Percentiles rank a stretch among this genome's conserved stretches.
Conservation (phyloP, 1,140 invertebrate genomes). For the Mesaphorura yosii region DNA sequence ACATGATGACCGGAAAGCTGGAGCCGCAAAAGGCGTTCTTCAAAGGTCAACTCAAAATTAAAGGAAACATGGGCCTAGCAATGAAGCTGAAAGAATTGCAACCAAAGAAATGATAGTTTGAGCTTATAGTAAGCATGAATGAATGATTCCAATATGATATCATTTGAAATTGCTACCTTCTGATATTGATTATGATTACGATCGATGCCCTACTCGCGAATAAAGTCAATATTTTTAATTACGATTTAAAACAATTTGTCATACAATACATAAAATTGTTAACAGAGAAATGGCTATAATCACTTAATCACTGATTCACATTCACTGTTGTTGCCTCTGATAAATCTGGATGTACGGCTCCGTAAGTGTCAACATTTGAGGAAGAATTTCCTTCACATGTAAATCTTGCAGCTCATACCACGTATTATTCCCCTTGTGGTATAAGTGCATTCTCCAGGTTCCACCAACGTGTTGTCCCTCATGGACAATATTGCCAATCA, state of each 20-base stretch:
- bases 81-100: conserved; percentile 87
- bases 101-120: too few species aligned
- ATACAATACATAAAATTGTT: too few species aligned
- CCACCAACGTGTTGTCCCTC: conserved; percentile 90
- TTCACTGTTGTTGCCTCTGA: conserved; percentile 10
- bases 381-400: conserved; percentile 93
- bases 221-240: too few species aligned
- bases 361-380: conserved; percentile 98
- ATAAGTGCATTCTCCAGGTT: conserved; percentile 88
- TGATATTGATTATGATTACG: too few species aligned
- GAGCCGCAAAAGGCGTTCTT: conserved; percentile 96
- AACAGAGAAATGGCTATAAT: too few species aligned
- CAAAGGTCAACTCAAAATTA: conserved; percentile 89
- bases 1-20: conserved; percentile 76
- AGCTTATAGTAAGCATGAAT: too few species aligned
- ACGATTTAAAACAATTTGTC: too few species aligned
- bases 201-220: too few species aligned
- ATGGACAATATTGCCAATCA: conserved; percentile 96
- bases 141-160: too few species aligned
- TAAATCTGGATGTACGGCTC: conserved; percentile 90
- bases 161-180: too few species aligned
- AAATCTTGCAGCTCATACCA: conserved; percentile 98
- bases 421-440: conserved; percentile 77
- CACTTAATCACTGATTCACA: too few species aligned
- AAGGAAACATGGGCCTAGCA: conserved; percentile 90